Base-by-base conservation (phyloP, 1,140 invertebrate species). In the Daktulosphaira vitifoliae region DNA sequence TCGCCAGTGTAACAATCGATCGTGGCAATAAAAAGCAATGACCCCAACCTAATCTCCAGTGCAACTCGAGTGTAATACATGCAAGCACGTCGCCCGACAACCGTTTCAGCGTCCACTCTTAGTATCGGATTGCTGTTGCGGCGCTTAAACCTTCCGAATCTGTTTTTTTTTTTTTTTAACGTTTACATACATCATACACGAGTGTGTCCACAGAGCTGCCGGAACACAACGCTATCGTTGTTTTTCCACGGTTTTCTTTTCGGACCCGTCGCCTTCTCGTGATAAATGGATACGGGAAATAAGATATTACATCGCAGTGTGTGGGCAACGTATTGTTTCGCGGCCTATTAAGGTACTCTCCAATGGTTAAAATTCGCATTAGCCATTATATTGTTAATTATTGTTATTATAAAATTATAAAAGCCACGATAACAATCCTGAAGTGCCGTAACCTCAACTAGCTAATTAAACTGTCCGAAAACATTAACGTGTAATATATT, bases 181-280 rank as follows among this genome's bases (percentile, higher is more conserved):
- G 22, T n/a, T 46, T 46, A 29, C 54, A 48, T 48, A 62, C 56
- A 48, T 48, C 25, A 48, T 48, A 20, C 46, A 46, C 38, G 29
- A 18, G 46, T n/a, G n/a, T n/a, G n/a, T 48, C 29, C 46, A 33
- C 42, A 46, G 39, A 20, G n/a, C 4, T 46, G 22, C 25, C 42
- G 42, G 42, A 62, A 62, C 22, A 26, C 23, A 48, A 46, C 23
- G 44, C 22, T 46, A 59, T 48, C 56, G 56, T 62, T 62, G 46
- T 62, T 62, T 48, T 62, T 48, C n/a, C 23, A 46, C 56, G 23
- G 39, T 44, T 59, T 59, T 59, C 54, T 42, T 59, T 59, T 59
- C 54, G 13, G 20, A 25, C 16, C 42, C 56, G 42, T 62, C 42
- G 42, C 25, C 13, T 11, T 25, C n/a, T n/a, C 8, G 26, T 62